Conservation (phyloP, 2,113 vertebrate species). For the Cryptomyrus ogoouensis region DNA sequence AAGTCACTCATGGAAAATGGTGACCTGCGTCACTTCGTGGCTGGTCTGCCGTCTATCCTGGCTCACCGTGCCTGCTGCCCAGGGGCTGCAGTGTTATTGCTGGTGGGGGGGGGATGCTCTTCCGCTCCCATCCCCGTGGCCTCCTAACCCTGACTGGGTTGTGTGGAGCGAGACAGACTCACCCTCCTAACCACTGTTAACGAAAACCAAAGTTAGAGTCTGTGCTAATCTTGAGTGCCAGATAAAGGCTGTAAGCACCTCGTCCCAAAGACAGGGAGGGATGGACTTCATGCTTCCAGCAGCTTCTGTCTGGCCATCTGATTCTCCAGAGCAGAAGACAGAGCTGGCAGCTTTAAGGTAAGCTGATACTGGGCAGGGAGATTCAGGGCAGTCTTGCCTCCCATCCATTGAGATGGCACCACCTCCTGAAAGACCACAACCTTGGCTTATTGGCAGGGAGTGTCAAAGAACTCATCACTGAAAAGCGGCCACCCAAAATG, state of each 20-base stretch:
- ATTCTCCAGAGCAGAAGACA: not conserved
- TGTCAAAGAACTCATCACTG: not conserved
- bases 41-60: not conserved
- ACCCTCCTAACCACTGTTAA: not conserved
- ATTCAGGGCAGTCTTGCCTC: not conserved
- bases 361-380: not conserved
- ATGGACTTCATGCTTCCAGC: not conserved
- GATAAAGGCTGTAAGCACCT: not conserved
- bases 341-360: not conserved
- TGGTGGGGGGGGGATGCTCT: not conserved
- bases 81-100: not conserved
- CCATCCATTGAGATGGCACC: not conserved
- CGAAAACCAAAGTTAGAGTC: not conserved
- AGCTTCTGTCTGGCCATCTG: not conserved
- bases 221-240: not conserved
- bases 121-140: not conserved
- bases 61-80: not conserved
- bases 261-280: not conserved
- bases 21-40: not conserved
- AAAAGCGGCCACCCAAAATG: not conserved
- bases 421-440: not conserved
- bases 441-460: not conserved
- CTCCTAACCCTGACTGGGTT: not conserved
- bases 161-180: not conserved
- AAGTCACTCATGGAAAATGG: not conserved